A percentile compares a stretch with the other conserved stretches of the same genome.
These are phyloP conservation scores for Scaptomyza reducta DNA, from an alignment of 2,888 invertebrate genomes.

Conservation along the genomic window DNA sequence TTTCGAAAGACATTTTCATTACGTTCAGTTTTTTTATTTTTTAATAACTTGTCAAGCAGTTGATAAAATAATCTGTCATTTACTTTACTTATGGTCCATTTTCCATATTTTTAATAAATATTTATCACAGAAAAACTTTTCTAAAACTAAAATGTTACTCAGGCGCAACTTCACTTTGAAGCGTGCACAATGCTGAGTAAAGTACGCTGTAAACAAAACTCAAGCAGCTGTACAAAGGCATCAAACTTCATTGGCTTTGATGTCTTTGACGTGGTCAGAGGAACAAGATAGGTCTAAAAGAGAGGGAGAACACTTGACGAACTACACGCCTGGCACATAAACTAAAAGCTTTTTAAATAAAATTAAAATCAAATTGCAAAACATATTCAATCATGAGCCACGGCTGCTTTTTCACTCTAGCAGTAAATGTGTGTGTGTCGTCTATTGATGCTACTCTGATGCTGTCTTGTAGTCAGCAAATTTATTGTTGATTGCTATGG, in stretches of 20 bases:
- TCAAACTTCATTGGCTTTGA: conserved; percentile 63
- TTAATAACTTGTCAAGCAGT: too few relatives aligned
- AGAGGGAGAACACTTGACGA: not conserved
- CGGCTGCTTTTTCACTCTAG: not conserved
- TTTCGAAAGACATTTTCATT: not conserved
- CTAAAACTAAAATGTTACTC: conserved; percentile 1
- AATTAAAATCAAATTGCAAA: conserved; percentile 74
- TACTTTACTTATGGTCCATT: not conserved
- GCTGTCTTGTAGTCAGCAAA: conserved; percentile 54
- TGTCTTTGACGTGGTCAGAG: conserved; percentile 31
- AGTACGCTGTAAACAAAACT: too few relatives aligned
- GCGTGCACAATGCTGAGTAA: conserved; percentile 8
- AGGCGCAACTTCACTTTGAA: conserved; percentile 19
- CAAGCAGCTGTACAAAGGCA: conserved; percentile 41
- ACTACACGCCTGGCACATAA: conserved; percentile 41
- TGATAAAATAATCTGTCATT: not conserved
- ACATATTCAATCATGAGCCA: conserved; percentile 15
- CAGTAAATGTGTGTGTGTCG: conserved; percentile 42
- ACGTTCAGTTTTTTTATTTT: not conserved
- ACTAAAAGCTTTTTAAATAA: conserved; percentile 78
- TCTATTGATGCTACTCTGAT: conserved; percentile 15
- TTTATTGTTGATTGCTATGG: conserved; percentile 69
- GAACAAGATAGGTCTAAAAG: not conserved
- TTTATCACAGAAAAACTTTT: conserved; percentile 9
- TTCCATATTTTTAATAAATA: not conserved